Evolutionary conservation across 2,113 vertebrate genomes (phyloP), one percentile per base, ranked within the genome.

Genomic region (Brachyhypopomus gauderio): DNA sequence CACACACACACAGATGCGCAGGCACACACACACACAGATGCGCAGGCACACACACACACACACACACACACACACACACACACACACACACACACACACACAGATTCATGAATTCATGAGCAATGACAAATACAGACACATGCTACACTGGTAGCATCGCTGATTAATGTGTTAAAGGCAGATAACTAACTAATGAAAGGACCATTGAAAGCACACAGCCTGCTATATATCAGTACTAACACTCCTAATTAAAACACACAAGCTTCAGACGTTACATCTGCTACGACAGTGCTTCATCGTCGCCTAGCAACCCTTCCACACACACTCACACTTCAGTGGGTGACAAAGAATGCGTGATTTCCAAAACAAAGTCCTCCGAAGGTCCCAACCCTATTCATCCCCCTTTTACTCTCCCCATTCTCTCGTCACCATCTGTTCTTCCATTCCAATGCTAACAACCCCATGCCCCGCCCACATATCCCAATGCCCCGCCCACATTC

Each of bases 401-500:
- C 52, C 58, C 19, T 67, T 34, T 56, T 70, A 7, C 71, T 70
- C 27, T 20, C 59, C 23, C 56, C 30, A n/a, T 56, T 74, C 75
- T 67, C 55, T 85, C 75, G 38, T 25, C 55, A 83, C 91, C 92
- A 92, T 91, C 91, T 92, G 91, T 72, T 85, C 78, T 11, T 23
- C 78, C 78, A 22, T 75, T 77, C 84, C 80, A 69, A 38, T 58
- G 78, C 76, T 76, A 79, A 86, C 74, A 72, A 80, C 81, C 30
- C 77, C 27, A 34, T 30, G 52, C 74, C 75, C 41, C 66, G 9
- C 38, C 25, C 3, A 2, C 23, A 25, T 60, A 59, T 38, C 73
- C 56, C 27, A 1, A 30, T 30, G 30, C 30, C 75, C 77, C 19
- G 66, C 79, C 52, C 41, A 41, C 27, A 52, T 30, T 60, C 74